Conservation (phyloP, 2,797 vertebrate species). For the Botia kubotai region DNA sequence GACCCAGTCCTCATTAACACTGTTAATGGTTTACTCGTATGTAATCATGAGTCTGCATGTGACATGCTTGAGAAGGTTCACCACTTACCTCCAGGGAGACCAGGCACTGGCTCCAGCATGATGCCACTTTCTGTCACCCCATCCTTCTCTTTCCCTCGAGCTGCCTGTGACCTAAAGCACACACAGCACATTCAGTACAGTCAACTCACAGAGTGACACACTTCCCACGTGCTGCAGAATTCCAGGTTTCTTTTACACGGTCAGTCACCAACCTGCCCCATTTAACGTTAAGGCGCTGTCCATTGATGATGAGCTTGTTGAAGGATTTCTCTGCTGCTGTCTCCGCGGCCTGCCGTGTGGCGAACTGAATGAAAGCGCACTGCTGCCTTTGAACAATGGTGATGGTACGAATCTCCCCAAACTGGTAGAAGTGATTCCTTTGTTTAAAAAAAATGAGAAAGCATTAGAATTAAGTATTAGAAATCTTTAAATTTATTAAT, state of each 20-base stretch:
- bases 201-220: background rate
- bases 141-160: constrained; percentile 93
- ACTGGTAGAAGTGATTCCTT: constrained; percentile 98
- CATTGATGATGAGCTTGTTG: constrained; percentile 97
- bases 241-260: too few species aligned
- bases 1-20: background rate
- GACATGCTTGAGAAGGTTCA: background rate
- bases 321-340: constrained; percentile 97
- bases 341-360: constrained; percentile 91
- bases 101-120: constrained; percentile 95
- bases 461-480: background rate
- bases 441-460: background rate
- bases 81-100: constrained; percentile 90
- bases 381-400: constrained; percentile 97
- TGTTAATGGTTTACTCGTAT: background rate
- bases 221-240: too few species aligned
- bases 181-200: background rate
- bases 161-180: constrained; percentile 89
- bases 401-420: constrained; percentile 95
- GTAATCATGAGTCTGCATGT: background rate
- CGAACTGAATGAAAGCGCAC: constrained; percentile 98
- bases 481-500: too few species aligned
- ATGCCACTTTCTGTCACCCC: constrained; percentile 92
- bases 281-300: constrained; percentile 95
- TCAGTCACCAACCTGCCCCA: constrained; percentile 89